These are phyloP conservation scores for Rhea americana DNA, from an alignment of 2,113 vertebrate species.

Conservation along the genomic window DNA sequence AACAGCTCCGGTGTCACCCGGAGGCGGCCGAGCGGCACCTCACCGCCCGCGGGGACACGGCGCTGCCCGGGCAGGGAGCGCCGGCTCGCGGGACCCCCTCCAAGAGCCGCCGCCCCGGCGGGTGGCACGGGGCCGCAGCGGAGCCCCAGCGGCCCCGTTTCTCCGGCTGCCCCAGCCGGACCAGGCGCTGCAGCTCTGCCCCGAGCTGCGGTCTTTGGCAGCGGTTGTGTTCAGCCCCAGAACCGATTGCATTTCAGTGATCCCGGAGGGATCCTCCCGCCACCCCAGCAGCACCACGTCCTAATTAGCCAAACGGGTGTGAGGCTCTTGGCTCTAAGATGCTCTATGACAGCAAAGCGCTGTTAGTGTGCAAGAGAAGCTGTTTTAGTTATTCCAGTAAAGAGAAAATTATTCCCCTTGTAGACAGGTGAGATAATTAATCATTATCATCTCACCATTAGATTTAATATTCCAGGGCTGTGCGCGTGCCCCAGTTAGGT, in stretches of 20 bases:
- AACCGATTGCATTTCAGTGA: too few relatives aligned
- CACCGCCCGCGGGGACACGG: too few relatives aligned
- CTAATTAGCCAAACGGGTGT: not conserved
- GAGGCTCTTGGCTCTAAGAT: not conserved
- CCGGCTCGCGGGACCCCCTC: too few relatives aligned
- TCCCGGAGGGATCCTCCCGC: not conserved
- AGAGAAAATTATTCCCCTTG: not conserved
- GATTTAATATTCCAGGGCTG: not conserved
- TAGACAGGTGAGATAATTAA: not conserved
- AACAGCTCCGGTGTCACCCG: not conserved
- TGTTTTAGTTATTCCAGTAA: not conserved
- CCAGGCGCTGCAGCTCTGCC: not conserved
- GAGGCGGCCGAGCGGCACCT: not conserved
- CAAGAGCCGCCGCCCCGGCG: too few relatives aligned
- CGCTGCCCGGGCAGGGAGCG: too few relatives aligned
- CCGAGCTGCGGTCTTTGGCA: not conserved
- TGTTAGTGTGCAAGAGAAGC: not conserved
- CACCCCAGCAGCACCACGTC: rapidly evolving
- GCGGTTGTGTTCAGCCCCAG: not conserved
- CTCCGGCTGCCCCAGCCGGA: not conserved
- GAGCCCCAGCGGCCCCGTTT: too few relatives aligned
- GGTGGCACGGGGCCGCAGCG: too few relatives aligned
- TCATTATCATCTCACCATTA: not conserved
- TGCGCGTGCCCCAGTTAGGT: rapidly evolving
- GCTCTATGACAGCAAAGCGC: not conserved